Percentiles rank a stretch among this genome's conserved stretches.
Conservation (phyloP, 2,113 vertebrate genomes). For the Danionella cerebrum region DNA sequence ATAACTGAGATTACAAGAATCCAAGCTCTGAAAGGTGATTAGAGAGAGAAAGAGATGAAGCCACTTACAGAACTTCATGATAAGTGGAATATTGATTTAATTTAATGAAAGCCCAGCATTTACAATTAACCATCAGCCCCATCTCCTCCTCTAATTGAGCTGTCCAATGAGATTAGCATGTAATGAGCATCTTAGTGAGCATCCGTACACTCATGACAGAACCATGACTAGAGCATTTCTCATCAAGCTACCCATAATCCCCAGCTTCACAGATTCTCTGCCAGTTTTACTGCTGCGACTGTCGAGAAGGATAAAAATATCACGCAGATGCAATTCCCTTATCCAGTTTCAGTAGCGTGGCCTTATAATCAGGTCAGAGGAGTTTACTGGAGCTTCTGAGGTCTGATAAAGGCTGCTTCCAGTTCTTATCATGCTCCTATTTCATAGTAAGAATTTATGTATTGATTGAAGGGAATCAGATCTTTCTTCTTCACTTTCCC, state of each 20-base stretch:
- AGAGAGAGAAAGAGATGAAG: conserved; percentile 1
- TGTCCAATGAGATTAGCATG: conserved; percentile 23
- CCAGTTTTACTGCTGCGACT: conserved; percentile 42
- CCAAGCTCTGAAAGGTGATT: background rate
- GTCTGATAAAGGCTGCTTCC: conserved; percentile 31
- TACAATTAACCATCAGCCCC: conserved; percentile 11
- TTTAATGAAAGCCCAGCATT: background rate
- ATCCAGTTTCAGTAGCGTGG: conserved; percentile 44
- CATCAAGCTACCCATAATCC: conserved; percentile 10
- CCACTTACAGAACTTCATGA: background rate
- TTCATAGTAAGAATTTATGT: too few species aligned
- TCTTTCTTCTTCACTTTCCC: too few species aligned
- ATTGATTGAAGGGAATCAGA: too few species aligned
- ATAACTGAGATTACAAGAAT: conserved; percentile 5
- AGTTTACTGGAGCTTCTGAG: conserved; percentile 13
- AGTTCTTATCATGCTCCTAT: background rate
- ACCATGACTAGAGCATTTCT: background rate
- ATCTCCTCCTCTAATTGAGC: conserved; percentile 23
- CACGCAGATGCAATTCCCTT: conserved; percentile 33
- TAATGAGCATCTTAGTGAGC: conserved; percentile 31
- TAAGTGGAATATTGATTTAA: conserved; percentile 23
- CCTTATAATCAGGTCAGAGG: conserved; percentile 53
- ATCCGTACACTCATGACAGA: conserved; percentile 5
- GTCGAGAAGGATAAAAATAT: conserved; percentile 15
- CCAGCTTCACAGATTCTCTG: background rate